These are phyloP conservation scores for Galagoides demidoff DNA, from an alignment of 2,797 vertebrate genomes.

Conservation along the genomic window DNA sequence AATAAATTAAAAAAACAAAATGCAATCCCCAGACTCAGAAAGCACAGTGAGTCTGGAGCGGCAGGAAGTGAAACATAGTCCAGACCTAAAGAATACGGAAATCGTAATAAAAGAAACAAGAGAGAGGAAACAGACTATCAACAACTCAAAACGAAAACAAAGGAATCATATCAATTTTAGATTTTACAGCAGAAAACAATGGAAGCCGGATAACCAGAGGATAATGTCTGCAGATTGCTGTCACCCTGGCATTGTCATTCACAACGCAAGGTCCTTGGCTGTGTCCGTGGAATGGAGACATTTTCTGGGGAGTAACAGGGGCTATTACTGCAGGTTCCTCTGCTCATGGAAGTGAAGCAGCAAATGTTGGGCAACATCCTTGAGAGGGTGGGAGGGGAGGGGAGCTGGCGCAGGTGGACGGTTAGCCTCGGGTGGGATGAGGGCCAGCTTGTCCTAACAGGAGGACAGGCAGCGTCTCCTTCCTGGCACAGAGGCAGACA, in stretches of 20 bases:
- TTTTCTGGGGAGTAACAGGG: background rate
- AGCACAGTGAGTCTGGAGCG: background rate
- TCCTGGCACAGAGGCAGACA: rapidly evolving
- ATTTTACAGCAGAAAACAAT: background rate
- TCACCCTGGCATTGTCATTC: background rate
- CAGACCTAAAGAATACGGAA: background rate
- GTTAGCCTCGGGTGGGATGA: background rate
- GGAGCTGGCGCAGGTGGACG: background rate
- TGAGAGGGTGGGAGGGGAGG: background rate
- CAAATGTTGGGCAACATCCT: rapidly evolving
- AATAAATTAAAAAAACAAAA: background rate
- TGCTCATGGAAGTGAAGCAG: background rate
- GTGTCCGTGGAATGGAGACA: background rate
- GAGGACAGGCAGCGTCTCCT: too few species aligned
- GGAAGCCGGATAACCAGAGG: background rate
- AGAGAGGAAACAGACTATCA: background rate
- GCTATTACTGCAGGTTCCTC: background rate
- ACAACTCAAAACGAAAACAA: background rate
- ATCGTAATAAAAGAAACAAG: background rate
- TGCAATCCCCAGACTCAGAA: background rate
- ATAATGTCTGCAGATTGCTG: background rate
- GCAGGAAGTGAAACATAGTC: background rate
- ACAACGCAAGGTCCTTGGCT: background rate
- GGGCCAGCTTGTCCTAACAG: too few species aligned
- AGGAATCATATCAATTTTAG: background rate